Percentiles rank a stretch among this genome's conserved stretches.
phyloP scores from a whole-genome alignment of 2,113 vertebrate species.

The Cavia aperea region DNA sequence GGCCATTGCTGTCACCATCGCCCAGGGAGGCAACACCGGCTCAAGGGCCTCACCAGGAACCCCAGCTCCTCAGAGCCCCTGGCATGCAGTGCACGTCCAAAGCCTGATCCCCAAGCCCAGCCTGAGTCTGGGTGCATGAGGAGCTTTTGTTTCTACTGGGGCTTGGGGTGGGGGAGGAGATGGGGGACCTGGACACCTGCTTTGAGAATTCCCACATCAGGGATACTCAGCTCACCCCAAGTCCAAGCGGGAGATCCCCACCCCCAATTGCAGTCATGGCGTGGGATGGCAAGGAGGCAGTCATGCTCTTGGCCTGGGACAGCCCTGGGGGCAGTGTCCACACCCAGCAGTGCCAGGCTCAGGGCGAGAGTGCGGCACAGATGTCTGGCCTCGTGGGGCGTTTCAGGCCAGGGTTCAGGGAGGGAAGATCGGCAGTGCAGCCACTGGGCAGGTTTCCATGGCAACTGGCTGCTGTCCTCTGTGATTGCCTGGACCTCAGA shows the following conservation, averaged over 20 bases:
- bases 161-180: no score
- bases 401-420: not conserved
- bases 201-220: not conserved
- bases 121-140: no score
- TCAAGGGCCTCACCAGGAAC: not conserved
- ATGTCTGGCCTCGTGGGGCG: not conserved
- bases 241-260: fast-evolving
- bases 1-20: not conserved
- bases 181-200: not conserved
- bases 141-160: not conserved
- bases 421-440: not conserved
- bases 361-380: not conserved
- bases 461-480: slow-evolving; percentile 70
- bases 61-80: no score
- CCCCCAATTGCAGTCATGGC: fast-evolving
- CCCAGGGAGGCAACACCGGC: not conserved
- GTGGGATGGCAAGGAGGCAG: fast-evolving
- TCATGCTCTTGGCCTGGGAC: not conserved
- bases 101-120: not conserved
- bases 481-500: slow-evolving; percentile 72
- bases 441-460: slow-evolving; percentile 65
- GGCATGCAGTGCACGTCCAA: no score
- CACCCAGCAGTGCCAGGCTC: not conserved
- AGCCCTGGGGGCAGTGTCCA: not conserved
- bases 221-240: not conserved